Conservation (phyloP, 2,113 vertebrate genomes). For the Pangasianodon hypophthalmus region DNA sequence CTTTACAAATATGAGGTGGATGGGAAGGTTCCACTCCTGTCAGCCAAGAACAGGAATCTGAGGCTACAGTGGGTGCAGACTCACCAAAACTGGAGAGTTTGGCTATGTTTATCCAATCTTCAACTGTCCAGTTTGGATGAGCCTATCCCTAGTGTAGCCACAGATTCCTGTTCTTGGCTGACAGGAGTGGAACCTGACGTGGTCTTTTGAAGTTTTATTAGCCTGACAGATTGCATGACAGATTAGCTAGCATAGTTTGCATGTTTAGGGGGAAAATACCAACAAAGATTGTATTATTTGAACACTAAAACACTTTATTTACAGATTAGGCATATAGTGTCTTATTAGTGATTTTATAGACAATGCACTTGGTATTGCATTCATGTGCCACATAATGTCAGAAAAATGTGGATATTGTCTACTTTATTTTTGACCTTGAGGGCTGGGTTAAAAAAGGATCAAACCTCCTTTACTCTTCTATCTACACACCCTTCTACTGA, state of each 20-base stretch:
- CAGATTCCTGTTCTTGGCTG: no score
- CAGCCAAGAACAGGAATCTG: not conserved
- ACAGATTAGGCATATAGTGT: not conserved
- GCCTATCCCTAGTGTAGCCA: no score
- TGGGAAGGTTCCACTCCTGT: not conserved
- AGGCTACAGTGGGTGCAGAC: not conserved
- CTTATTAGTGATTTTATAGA: not conserved
- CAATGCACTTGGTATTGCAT: not conserved
- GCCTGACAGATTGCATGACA: not conserved
- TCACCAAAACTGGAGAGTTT: not conserved
- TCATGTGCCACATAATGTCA: not conserved
- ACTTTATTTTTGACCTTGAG: not conserved
- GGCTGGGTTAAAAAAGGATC: not conserved
- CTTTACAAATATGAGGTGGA: not conserved
- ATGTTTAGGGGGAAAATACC: not conserved
- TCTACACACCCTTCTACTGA: not conserved
- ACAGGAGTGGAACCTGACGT: not conserved
- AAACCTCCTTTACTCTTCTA: not conserved
- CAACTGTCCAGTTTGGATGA: not conserved
- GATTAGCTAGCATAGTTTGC: not conserved
- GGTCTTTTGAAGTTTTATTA: not conserved
- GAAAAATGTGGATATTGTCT: not conserved
- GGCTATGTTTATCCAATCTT: no score
- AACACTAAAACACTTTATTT: not conserved
- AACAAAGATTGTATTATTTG: not conserved